These are phyloP conservation scores for Malurus cyaneus DNA, from an alignment of 2,113 vertebrate genomes.

Conservation along the genomic window DNA sequence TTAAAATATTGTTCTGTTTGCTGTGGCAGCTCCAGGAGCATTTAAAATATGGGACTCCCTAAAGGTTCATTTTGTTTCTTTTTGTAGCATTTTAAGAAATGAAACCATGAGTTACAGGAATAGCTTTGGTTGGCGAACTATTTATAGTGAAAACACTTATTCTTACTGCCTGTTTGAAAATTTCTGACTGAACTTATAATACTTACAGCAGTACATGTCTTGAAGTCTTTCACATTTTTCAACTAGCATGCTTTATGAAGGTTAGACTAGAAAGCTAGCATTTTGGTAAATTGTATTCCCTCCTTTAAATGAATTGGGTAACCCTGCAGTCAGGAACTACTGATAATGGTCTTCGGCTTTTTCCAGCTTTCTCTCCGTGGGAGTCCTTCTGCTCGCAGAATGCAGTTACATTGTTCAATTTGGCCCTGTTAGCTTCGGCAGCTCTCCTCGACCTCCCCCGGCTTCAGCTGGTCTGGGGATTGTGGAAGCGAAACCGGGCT, in stretches of 20 bases:
- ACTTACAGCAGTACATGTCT: not conserved
- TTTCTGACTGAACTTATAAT: not conserved
- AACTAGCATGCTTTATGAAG: not conserved
- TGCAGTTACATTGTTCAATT: too few relatives aligned
- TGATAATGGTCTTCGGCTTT: not conserved
- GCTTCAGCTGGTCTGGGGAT: too few relatives aligned
- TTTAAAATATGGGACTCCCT: not conserved
- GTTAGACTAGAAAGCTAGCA: not conserved
- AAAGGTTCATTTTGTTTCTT: not conserved
- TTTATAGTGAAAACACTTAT: not conserved
- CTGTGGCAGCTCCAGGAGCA: not conserved
- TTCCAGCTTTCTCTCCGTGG: too few relatives aligned
- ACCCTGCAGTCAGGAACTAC: not conserved
- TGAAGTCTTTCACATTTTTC: not conserved
- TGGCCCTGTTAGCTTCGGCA: too few relatives aligned
- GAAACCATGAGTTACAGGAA: not conserved
- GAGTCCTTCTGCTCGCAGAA: too few relatives aligned
- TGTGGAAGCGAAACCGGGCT: too few relatives aligned
- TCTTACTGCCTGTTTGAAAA: not conserved
- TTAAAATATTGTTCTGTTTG: not conserved
- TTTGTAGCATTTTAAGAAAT: not conserved
- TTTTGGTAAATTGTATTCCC: not conserved
- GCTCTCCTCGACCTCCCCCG: too few relatives aligned
- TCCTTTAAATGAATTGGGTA: not conserved
- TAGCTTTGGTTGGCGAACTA: not conserved